Evolutionary conservation across 1,140 invertebrate genomes (phyloP).

Genomic region (Cydia strobilella): DNA sequence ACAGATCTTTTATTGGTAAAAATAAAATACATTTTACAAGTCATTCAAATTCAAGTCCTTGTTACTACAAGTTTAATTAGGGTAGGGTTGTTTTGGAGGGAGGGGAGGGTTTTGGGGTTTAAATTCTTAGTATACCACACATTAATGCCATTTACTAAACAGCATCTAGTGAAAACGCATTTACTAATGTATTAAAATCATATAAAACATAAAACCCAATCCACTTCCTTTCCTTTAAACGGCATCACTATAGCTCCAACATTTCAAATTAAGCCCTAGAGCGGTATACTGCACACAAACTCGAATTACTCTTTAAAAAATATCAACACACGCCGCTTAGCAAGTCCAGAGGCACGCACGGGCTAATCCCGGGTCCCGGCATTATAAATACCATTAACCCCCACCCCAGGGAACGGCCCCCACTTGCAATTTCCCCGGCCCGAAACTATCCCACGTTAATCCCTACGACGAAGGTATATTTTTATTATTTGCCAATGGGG

Average conservation of each 20-base stretch:
- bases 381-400: conserved; percentile 28
- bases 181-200: too few species aligned
- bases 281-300: not conserved
- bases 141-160: too few species aligned
- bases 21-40: too few species aligned
- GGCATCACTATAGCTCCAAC: too few species aligned
- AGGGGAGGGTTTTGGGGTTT: too few species aligned
- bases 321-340: conserved; percentile 21
- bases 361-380: conserved; percentile 8
- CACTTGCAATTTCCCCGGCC: conserved; percentile 26
- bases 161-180: too few species aligned
- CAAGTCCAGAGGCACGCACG: conserved; percentile 16
- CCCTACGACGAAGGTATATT: conserved; percentile 19
- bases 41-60: too few species aligned
- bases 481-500: conserved; percentile 28
- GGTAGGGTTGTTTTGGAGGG: too few species aligned
- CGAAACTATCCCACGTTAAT: conserved; percentile 23
- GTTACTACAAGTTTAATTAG: too few species aligned
- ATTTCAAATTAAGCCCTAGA: not conserved
- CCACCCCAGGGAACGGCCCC: conserved; percentile 5
- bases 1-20: too few species aligned
- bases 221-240: not conserved
- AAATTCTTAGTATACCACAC: too few species aligned
- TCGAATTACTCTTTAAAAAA: conserved; percentile 18
- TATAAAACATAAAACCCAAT: not conserved